Evolutionary conservation across 2,797 vertebrate species (phyloP).

Genomic region (Rhabdomys pumilio): DNA sequence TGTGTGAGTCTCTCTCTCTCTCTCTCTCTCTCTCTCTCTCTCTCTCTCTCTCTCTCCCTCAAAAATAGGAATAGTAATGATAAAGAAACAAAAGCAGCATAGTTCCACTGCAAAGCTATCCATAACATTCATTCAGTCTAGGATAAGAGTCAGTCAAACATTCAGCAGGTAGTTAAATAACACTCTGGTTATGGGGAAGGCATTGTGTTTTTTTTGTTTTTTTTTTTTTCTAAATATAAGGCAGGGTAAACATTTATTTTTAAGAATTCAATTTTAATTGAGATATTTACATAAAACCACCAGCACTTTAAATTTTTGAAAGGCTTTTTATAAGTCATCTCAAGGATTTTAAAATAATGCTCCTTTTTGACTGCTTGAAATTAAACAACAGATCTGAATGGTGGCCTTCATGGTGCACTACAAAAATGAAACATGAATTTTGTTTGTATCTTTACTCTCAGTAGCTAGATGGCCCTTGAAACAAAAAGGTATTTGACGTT

Average conservation of each 20-base stretch:
- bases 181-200: background rate
- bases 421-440: slow-evolving; percentile 74
- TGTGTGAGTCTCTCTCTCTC: background rate
- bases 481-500: slow-evolving; percentile 79
- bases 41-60: background rate
- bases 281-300: slow-evolving; percentile 68
- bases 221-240: slow-evolving; percentile 69
- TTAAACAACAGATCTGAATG: slow-evolving; percentile 66
- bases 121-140: slow-evolving; percentile 1
- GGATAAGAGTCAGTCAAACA: slow-evolving; percentile 40
- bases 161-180: slow-evolving; percentile 58
- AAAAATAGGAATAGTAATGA: background rate
- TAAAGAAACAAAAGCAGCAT: slow-evolving; percentile 50
- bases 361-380: slow-evolving; percentile 68
- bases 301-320: slow-evolving; percentile 70
- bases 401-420: slow-evolving; percentile 76
- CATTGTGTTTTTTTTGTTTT: background rate
- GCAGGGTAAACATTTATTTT: slow-evolving; percentile 74
- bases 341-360: slow-evolving; percentile 73
- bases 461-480: slow-evolving; percentile 82
- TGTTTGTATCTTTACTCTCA: slow-evolving; percentile 72
- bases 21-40: too few species aligned
- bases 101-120: slow-evolving; percentile 41
- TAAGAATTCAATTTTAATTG: slow-evolving; percentile 72
- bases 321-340: slow-evolving; percentile 73